phyloP scores from a whole-genome alignment of 2,113 vertebrate genomes.

The Ovis aries region ARS-UI_Ramb_v3.0 NC_056063.1:14143001-14143500 shows the following conservation, averaged over 20 bases:
- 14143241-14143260: not conserved
- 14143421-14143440: not conserved
- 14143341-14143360: not conserved
- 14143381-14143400: not conserved
- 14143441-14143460: not conserved
- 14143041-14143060: not conserved
- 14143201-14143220: not conserved
- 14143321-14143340: not conserved
- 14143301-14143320: not conserved
- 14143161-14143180: not conserved
- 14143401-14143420: not conserved
- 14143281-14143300: not conserved
- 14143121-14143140: not conserved
- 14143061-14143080: not conserved
- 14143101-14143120: not conserved
- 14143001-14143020: not conserved
- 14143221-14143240: not conserved
- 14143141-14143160: not conserved
- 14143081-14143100: not conserved
- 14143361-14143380: not conserved
- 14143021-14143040: not conserved
- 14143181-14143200: not conserved
- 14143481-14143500: not conserved
- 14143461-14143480: not conserved
- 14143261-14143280: not conserved